phyloP scores from a whole-genome alignment of 2,888 invertebrate species.

The Chymomyza fuscimana region DNA sequence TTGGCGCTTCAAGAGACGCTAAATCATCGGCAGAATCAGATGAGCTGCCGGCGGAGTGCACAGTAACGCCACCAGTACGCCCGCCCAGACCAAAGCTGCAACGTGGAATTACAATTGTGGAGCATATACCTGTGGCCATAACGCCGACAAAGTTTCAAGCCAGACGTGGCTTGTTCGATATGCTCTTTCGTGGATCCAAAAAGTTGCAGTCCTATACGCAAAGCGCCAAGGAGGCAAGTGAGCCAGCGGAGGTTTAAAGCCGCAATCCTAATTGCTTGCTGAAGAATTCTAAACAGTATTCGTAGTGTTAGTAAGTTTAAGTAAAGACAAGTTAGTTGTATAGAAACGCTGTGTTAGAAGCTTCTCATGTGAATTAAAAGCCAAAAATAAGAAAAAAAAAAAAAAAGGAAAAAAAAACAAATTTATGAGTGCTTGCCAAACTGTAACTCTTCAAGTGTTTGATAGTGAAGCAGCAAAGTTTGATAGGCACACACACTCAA shows the following conservation, averaged over 20 bases:
- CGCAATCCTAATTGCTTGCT: constrained; percentile 56
- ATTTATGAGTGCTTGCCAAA: constrained; percentile 27
- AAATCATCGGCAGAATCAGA: constrained; percentile 55
- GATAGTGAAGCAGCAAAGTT: not conserved
- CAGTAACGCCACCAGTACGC: constrained; percentile 29
- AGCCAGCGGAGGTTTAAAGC: constrained; percentile 77
- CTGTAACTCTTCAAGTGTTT: constrained; percentile 14
- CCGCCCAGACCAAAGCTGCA: constrained; percentile 63
- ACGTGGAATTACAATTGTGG: constrained; percentile 75
- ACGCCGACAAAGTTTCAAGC: constrained; percentile 61
- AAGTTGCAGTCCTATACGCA: constrained; percentile 76
- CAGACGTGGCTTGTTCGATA: constrained; percentile 72
- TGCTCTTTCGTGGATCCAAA: constrained; percentile 78
- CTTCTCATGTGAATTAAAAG: constrained; percentile 56
- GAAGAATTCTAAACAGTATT: constrained; percentile 74
- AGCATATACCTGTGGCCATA: constrained; percentile 65
- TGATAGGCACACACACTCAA: not conserved
- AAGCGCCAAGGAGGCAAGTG: constrained; percentile 52
- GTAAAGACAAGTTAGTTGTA: constrained; percentile 36
- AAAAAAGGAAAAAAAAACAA: constrained; percentile 15
- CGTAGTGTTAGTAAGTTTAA: constrained; percentile 56
- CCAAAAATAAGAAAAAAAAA: constrained; percentile 50
- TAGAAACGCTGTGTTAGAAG: constrained; percentile 63
- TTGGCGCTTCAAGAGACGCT: constrained; percentile 35
- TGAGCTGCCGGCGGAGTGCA: constrained; percentile 49